These are phyloP conservation scores for Geophilus truncorum DNA, from an alignment of 2,888 invertebrate species.

Conservation along the genomic window DNA sequence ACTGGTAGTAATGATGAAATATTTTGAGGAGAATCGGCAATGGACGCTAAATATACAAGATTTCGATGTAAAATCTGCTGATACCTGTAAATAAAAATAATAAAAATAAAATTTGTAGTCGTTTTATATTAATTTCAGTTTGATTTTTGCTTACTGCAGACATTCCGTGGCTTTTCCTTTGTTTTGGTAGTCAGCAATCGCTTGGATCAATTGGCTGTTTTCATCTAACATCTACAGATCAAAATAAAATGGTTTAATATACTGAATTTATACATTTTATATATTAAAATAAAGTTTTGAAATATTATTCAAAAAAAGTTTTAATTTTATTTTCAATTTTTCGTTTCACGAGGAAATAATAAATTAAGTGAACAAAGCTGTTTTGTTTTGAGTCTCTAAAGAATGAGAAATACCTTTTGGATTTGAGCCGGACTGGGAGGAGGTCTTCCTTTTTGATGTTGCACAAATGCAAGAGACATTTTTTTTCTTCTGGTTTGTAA, in stretches of 20 bases:
- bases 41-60: slow-evolving; percentile 88
- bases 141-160: slow-evolving; percentile 63
- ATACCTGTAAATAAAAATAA: slow-evolving; percentile 53
- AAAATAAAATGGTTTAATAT: slow-evolving; percentile 28
- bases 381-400: neutral
- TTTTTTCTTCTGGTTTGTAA: slow-evolving; percentile 6
- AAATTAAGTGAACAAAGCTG: neutral
- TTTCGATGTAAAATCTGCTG: slow-evolving; percentile 93
- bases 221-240: slow-evolving; percentile 83
- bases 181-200: slow-evolving; percentile 92
- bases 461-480: slow-evolving; percentile 69
- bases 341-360: neutral
- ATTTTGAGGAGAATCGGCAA: slow-evolving; percentile 95
- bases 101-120: neutral
- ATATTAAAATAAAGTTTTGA: no score
- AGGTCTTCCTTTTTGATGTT: slow-evolving; percentile 60
- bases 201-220: slow-evolving; percentile 93
- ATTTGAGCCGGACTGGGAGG: slow-evolving; percentile 79
- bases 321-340: no score
- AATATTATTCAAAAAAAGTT: no score
- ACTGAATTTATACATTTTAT: no score
- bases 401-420: slow-evolving; percentile 58
- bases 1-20: slow-evolving; percentile 84
- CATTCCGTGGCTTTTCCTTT: slow-evolving; percentile 92
- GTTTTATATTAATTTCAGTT: neutral